A percentile compares a stretch with the other conserved stretches of the same genome.
Evolutionary conservation across 2,113 vertebrate species (phyloP).

Genomic region (Tachysurus vachellii): DNA sequence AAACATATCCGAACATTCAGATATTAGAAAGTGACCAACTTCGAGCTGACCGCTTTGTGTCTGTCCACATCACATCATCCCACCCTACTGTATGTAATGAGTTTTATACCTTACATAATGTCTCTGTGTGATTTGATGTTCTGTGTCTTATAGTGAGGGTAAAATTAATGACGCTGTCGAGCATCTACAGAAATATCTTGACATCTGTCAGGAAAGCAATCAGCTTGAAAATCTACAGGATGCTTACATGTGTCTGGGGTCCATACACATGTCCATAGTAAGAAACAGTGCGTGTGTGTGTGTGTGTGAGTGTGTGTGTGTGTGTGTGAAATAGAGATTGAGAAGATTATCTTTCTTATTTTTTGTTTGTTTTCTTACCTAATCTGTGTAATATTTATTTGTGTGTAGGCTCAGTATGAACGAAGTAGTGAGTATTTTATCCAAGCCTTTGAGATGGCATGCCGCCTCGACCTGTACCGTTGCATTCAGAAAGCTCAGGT

Average conservation of each 20-base stretch:
- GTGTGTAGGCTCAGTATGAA: conserved; percentile 23
- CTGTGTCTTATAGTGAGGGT: conserved; percentile 59
- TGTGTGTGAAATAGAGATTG: background rate
- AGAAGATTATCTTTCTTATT: background rate
- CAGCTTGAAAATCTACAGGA: conserved; percentile 53
- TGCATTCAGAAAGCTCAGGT: conserved; percentile 70
- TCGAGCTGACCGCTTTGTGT: background rate
- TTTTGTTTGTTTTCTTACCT: background rate
- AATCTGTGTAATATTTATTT: conserved; percentile 20
- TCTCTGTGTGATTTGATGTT: conserved; percentile 12
- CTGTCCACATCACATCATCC: background rate
- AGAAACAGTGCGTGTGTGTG: background rate
- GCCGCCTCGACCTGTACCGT: conserved; percentile 50
- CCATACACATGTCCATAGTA: conserved; percentile 60
- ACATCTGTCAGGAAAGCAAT: conserved; percentile 48
- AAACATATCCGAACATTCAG: too few species aligned
- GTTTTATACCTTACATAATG: background rate
- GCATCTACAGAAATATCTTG: conserved; percentile 60
- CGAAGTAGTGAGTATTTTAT: conserved; percentile 63
- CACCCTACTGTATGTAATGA: background rate
- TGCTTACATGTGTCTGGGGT: conserved; percentile 59
- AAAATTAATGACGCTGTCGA: conserved; percentile 50
- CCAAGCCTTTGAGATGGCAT: conserved; percentile 71
- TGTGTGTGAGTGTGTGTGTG: conserved; percentile 22
- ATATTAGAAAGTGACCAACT: too few species aligned